phyloP scores from a whole-genome alignment of 2,797 vertebrate genomes.

The Scomberomorus guttatus region DNA sequence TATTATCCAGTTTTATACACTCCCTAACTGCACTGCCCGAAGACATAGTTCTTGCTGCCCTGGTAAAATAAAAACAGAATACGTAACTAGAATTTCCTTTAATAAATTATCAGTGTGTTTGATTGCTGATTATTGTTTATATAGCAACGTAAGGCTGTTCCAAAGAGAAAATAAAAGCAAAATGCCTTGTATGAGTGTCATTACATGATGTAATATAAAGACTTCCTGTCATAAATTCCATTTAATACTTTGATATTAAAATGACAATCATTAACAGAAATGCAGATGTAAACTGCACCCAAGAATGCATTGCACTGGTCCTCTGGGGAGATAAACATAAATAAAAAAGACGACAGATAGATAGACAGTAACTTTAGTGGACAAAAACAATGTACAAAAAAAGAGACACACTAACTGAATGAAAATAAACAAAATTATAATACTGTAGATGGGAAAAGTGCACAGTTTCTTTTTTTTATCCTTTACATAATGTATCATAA shows the following conservation, averaged over 20 bases:
- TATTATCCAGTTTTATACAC: conserved; percentile 8
- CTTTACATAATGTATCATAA: conserved; percentile 80
- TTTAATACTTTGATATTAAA: conserved; percentile 62
- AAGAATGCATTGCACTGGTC: conserved; percentile 90
- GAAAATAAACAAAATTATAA: conserved; percentile 77
- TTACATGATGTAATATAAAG: conserved; percentile 20
- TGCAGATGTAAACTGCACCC: conserved; percentile 77
- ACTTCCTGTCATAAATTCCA: conserved; percentile 44
- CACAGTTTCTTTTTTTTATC: conserved; percentile 82
- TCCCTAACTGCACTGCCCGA: conserved; percentile 5
- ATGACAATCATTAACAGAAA: conserved; percentile 69
- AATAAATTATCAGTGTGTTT: conserved; percentile 17
- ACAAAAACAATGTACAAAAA: conserved; percentile 64
- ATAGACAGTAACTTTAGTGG: conserved; percentile 54
- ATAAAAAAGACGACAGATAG: conserved; percentile 82
- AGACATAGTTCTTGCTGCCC: conserved; percentile 2
- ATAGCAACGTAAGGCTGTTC: conserved; percentile 63
- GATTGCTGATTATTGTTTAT: conserved; percentile 22
- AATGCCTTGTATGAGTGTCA: conserved; percentile 13
- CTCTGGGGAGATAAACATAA: conserved; percentile 87
- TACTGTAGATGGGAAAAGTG: conserved; percentile 91
- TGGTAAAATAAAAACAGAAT: not conserved
- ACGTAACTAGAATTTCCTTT: conserved; percentile 2
- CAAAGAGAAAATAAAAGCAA: conserved; percentile 30
- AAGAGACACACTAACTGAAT: conserved; percentile 47